Conservation (phyloP, 2,888 invertebrate genomes). For the Zygaena filipendulae region DNA sequence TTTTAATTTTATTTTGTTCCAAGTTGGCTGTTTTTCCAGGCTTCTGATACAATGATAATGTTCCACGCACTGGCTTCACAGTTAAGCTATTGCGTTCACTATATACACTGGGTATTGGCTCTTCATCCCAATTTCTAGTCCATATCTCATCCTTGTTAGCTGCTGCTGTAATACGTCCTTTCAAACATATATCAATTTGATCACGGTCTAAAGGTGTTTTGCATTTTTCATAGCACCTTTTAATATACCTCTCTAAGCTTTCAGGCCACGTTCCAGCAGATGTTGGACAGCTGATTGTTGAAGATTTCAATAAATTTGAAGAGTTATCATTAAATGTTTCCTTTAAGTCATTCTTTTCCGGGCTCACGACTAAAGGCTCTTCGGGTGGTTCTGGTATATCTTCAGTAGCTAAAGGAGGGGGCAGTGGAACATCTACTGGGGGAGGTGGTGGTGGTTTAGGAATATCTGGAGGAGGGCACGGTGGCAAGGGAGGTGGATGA, state of each 20-base stretch:
- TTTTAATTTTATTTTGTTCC: slow-evolving; percentile 24
- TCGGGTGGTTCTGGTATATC: slow-evolving; percentile 47
- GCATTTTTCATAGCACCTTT: slow-evolving; percentile 92
- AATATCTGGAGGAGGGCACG: slow-evolving; percentile 57
- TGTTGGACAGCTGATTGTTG: slow-evolving; percentile 36
- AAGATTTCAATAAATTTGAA: slow-evolving; percentile 38
- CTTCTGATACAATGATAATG: slow-evolving; percentile 71
- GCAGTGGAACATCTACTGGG: slow-evolving; percentile 44
- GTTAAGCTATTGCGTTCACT: slow-evolving; percentile 78
- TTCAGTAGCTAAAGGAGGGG: slow-evolving; percentile 54
- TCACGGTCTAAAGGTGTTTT: slow-evolving; percentile 90
- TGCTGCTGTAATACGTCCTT: slow-evolving; percentile 92
- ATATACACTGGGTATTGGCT: slow-evolving; percentile 90
- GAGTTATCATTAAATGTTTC: slow-evolving; percentile 27
- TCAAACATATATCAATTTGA: slow-evolving; percentile 93
- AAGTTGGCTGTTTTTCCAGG: slow-evolving; percentile 35
- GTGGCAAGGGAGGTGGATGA: slow-evolving; percentile 62
- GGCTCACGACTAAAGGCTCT: too few species aligned
- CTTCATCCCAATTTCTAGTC: slow-evolving; percentile 94
- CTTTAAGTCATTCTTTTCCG: slow-evolving; percentile 18
- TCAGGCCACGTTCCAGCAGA: slow-evolving; percentile 79
- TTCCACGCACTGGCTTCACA: slow-evolving; percentile 70
- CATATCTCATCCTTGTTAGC: slow-evolving; percentile 88
- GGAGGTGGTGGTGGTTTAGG: slow-evolving; percentile 42
- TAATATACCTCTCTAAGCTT: slow-evolving; percentile 86